Evolutionary conservation across 2,113 vertebrate species (phyloP).

Genomic region (Microcebus griseorufus): DNA sequence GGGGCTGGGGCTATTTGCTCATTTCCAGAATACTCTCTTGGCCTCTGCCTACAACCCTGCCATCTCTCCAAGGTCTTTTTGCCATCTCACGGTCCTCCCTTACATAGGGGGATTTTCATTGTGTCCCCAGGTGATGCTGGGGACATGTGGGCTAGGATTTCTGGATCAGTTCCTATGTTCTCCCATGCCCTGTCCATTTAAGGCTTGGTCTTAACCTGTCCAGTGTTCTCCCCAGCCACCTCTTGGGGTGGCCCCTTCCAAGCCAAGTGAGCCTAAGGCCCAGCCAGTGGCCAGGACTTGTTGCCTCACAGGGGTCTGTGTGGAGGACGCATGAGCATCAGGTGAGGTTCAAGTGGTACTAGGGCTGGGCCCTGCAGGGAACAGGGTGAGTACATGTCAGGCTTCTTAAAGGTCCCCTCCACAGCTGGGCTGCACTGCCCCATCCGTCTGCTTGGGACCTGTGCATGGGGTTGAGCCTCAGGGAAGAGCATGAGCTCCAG

Average conservation of each 20-base stretch:
- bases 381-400: not conserved
- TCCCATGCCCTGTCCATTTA: not conserved
- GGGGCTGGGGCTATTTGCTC: not conserved
- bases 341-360: not conserved
- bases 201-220: not conserved
- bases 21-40: constrained; percentile 10
- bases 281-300: not conserved
- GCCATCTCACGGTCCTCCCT: not conserved
- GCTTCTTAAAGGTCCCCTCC: not conserved
- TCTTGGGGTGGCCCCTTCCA: not conserved
- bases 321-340: not conserved
- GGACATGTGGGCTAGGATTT: not conserved
- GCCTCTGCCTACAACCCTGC: not conserved
- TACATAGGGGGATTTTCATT: not conserved
- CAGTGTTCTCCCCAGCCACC: not conserved
- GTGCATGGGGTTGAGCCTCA: not conserved
- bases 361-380: not conserved
- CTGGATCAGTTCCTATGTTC: not conserved
- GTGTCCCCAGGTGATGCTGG: not conserved
- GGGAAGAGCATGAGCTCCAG: not conserved
- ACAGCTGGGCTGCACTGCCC: not conserved
- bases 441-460: not conserved
- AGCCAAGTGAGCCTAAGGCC: not conserved
- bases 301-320: not conserved
- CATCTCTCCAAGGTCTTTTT: not conserved